Percentiles rank a stretch among this genome's conserved stretches.
Evolutionary conservation across 2,888 invertebrate genomes (phyloP).

Genomic region (Mythimna loreyi): DNA sequence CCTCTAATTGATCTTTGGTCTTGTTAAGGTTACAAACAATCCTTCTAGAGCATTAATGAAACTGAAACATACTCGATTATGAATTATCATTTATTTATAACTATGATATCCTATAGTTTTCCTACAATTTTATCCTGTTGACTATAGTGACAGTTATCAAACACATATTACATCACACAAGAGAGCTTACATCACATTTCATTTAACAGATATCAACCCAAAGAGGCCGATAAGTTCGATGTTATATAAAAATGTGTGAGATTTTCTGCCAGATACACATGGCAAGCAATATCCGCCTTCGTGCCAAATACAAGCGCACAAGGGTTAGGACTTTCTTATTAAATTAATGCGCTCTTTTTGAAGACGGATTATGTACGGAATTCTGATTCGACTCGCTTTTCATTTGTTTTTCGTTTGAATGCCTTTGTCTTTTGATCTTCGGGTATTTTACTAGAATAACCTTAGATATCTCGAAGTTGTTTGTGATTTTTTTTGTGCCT

Average conservation of each 20-base stretch:
- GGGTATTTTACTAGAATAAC: not conserved
- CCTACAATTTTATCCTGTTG: not conserved
- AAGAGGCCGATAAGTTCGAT: slow-evolving; percentile 4
- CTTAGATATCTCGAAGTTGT: slow-evolving; percentile 4
- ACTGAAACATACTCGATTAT: too few species aligned
- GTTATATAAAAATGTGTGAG: slow-evolving; percentile 37
- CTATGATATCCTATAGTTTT: too few species aligned
- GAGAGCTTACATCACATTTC: slow-evolving; percentile 9
- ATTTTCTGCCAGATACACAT: slow-evolving; percentile 34
- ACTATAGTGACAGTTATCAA: not conserved
- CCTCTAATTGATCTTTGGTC: too few species aligned
- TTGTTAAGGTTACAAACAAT: too few species aligned
- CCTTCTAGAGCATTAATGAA: too few species aligned
- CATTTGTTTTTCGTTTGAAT: slow-evolving; percentile 28
- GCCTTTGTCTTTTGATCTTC: slow-evolving; percentile 41
- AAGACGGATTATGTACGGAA: slow-evolving; percentile 24
- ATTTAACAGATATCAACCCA: slow-evolving; percentile 13
- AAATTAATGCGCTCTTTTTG: slow-evolving; percentile 58
- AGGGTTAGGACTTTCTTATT: slow-evolving; percentile 61
- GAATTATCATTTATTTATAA: too few species aligned
- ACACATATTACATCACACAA: slow-evolving; percentile 13
- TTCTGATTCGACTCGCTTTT: slow-evolving; percentile 24
- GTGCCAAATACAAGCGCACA: slow-evolving; percentile 42
- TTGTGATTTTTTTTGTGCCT: slow-evolving; percentile 1
- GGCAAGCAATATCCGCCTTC: slow-evolving; percentile 56